Conservation (phyloP, 2,888 invertebrate genomes). For the Netelia virgata region DNA sequence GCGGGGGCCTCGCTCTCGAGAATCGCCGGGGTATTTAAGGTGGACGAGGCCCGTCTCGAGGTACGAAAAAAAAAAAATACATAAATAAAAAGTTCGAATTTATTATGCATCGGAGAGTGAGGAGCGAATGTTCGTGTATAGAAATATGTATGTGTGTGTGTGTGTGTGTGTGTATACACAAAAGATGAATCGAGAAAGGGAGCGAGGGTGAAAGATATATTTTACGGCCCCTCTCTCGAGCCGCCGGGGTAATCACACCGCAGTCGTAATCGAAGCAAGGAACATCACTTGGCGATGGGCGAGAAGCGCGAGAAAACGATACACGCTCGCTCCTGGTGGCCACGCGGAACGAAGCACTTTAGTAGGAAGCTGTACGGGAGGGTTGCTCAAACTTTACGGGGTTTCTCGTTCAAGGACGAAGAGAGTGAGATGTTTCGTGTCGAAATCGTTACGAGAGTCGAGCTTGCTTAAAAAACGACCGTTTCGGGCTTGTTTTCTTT, state of each 20-base stretch:
- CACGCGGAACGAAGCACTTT: too few relatives aligned
- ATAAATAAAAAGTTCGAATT: slow-evolving; percentile 40
- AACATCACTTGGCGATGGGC: too few relatives aligned
- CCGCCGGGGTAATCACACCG: too few relatives aligned
- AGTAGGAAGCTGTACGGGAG: too few relatives aligned
- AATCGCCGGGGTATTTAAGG: slow-evolving; percentile 30
- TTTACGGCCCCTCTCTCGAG: too few relatives aligned
- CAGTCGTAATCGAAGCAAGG: too few relatives aligned
- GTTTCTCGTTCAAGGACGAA: slow-evolving; percentile 59
- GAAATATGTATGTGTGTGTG: background rate
- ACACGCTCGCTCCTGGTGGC: too few relatives aligned
- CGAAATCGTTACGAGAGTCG: slow-evolving; percentile 41
- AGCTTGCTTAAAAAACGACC: too few relatives aligned
- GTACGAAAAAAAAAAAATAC: slow-evolving; percentile 28
- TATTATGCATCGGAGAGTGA: slow-evolving; percentile 50
- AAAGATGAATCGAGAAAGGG: background rate
- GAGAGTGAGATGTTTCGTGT: slow-evolving; percentile 57
- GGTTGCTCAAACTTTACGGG: slow-evolving; percentile 7
- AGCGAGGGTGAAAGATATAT: slow-evolving; percentile 8
- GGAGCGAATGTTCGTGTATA: background rate
- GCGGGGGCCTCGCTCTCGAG: slow-evolving; percentile 35
- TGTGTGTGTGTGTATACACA: background rate
- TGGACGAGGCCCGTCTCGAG: slow-evolving; percentile 26
- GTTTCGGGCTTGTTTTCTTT: background rate
- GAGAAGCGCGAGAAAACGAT: too few relatives aligned